Evolutionary conservation across 1,140 invertebrate genomes (phyloP).

Genomic region (Propsilocerus akamusi): DNA sequence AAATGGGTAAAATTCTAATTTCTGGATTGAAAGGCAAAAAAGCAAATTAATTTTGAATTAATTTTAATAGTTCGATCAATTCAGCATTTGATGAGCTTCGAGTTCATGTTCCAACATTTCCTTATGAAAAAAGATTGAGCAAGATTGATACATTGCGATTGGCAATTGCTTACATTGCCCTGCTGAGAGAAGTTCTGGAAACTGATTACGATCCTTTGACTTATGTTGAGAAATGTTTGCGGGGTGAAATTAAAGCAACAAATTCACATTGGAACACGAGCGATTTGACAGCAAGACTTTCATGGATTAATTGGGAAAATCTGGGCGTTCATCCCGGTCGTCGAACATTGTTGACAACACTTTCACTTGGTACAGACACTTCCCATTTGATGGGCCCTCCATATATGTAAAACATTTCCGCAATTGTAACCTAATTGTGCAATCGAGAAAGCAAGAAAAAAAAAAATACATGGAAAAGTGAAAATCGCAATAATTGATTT

Average conservation of each 20-base stretch:
- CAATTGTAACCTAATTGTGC: constrained; percentile 70
- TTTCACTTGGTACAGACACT: constrained; percentile 60
- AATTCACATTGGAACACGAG: constrained; percentile 89
- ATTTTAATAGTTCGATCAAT: constrained; percentile 85
- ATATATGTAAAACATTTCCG: no score
- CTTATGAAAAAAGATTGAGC: constrained; percentile 91
- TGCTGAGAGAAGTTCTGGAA: constrained; percentile 75
- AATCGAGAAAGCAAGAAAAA: constrained; percentile 59
- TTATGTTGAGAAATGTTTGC: constrained; percentile 81
- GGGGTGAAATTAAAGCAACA: constrained; percentile 71
- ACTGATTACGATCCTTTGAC: constrained; percentile 81
- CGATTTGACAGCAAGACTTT: constrained; percentile 88
- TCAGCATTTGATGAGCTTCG: constrained; percentile 91
- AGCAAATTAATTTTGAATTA: neutral
- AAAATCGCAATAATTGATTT: neutral
- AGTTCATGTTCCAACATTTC: constrained; percentile 93
- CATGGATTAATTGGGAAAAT: constrained; percentile 99
- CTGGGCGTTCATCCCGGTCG: constrained; percentile 80
- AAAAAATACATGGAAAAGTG: constrained; percentile 49
- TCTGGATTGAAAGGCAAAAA: no score
- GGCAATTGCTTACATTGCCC: constrained; percentile 93
- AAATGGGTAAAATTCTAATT: constrained; percentile 39
- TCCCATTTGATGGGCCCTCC: constrained; percentile 28
- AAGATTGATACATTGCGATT: constrained; percentile 93
- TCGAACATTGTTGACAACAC: constrained; percentile 60